A percentile compares a stretch with the other conserved stretches of the same genome.
phyloP scores from a whole-genome alignment of 2,888 invertebrate species.

The Coleophora deauratella region DNA sequence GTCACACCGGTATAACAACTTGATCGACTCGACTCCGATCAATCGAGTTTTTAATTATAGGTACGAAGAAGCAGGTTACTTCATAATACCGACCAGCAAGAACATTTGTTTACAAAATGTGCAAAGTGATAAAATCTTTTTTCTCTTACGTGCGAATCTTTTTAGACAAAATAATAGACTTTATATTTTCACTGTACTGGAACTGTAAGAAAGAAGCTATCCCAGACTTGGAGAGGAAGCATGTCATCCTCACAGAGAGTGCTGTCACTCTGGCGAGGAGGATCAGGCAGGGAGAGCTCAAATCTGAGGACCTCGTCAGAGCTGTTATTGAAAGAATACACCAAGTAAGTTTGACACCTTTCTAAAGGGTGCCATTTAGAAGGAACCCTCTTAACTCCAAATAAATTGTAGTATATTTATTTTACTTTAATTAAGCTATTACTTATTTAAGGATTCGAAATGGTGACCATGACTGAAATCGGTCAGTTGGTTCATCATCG shows the following conservation, averaged over 20 bases:
- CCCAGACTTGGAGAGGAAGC: constrained; percentile 48
- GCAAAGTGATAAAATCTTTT: constrained; percentile 3
- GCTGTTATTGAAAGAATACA: constrained; percentile 85
- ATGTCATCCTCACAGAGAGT: constrained; percentile 69
- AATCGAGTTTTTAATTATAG: too few relatives aligned
- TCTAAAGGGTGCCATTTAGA: too few relatives aligned
- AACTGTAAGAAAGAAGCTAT: constrained; percentile 40
- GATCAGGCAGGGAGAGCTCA: constrained; percentile 77
- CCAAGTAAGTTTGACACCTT: constrained; percentile 68
- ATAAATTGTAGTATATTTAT: too few relatives aligned
- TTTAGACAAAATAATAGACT: constrained; percentile 49
- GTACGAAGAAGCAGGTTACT: too few relatives aligned
- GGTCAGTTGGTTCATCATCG: too few relatives aligned
- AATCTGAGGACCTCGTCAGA: constrained; percentile 80
- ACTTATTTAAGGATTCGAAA: too few relatives aligned
- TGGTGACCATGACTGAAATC: too few relatives aligned
- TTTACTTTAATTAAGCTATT: too few relatives aligned
- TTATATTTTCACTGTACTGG: constrained; percentile 57
- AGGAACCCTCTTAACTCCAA: too few relatives aligned
- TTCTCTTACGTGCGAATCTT: constrained; percentile 32
- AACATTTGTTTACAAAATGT: constrained; percentile 4
- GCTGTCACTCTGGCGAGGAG: constrained; percentile 78
- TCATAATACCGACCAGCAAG: too few relatives aligned
- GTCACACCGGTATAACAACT: too few relatives aligned
- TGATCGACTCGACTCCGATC: too few relatives aligned